Evolutionary conservation across 2,797 vertebrate genomes (phyloP).

Genomic region (Xenentodon cancila): DNA sequence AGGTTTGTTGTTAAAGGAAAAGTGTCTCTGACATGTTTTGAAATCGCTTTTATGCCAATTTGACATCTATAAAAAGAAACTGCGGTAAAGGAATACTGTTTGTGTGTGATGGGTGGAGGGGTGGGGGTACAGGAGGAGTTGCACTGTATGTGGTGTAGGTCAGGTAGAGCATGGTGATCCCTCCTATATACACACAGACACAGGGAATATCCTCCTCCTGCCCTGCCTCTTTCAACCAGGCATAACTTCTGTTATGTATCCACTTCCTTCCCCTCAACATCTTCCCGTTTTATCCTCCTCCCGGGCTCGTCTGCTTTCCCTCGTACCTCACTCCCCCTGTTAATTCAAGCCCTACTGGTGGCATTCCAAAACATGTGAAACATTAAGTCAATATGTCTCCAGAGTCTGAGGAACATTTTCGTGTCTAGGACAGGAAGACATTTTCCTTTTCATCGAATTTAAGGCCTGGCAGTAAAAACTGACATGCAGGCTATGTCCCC

Average conservation of each 20-base stretch:
- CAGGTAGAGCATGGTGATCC: slow-evolving; percentile 30
- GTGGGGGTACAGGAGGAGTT: slow-evolving; percentile 15
- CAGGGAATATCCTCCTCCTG: slow-evolving; percentile 45
- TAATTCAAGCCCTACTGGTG: slow-evolving; percentile 39
- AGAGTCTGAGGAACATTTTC: slow-evolving; percentile 4
- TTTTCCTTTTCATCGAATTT: no score
- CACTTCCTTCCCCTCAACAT: slow-evolving; percentile 27
- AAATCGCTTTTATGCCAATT: slow-evolving; percentile 13
- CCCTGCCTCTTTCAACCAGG: slow-evolving; percentile 74
- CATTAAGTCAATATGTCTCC: slow-evolving; percentile 14
- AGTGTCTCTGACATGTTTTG: slow-evolving; percentile 18
- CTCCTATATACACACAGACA: slow-evolving; percentile 15
- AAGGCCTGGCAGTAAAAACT: no score
- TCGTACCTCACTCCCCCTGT: background rate
- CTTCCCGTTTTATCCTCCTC: slow-evolving; percentile 27
- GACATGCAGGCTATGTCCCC: no score
- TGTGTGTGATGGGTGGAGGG: background rate
- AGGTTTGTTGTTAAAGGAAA: slow-evolving; percentile 25
- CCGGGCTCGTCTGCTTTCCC: slow-evolving; percentile 10
- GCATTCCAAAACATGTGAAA: slow-evolving; percentile 31
- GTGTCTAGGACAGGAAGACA: background rate
- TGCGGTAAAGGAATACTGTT: slow-evolving; percentile 21
- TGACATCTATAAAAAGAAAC: slow-evolving; percentile 15
- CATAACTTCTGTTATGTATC: slow-evolving; percentile 79
- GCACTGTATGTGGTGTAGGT: slow-evolving; percentile 29